phyloP scores from a whole-genome alignment of 37 sponge, comb jelly and placozoan genomes.

The Diacarnus erythraeanus region DNA sequence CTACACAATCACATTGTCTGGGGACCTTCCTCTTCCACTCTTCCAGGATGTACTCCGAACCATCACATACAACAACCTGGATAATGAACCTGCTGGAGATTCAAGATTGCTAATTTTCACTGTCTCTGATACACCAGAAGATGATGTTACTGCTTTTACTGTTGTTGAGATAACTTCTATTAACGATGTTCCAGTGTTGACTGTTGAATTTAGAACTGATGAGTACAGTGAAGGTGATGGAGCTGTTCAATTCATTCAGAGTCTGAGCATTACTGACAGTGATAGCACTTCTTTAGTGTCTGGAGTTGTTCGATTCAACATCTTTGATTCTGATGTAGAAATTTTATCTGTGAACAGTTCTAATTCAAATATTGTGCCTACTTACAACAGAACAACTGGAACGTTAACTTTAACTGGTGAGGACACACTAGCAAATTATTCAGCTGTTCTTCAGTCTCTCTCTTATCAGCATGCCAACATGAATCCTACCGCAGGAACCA shows the following conservation, averaged over 20 bases:
- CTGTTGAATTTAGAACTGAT: neutral
- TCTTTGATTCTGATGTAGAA: slow-evolving; percentile 44
- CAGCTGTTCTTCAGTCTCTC: slow-evolving; percentile 30
- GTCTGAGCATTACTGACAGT: slow-evolving; percentile 37
- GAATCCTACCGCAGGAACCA: slow-evolving; percentile 36
- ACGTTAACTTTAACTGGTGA: slow-evolving; percentile 42
- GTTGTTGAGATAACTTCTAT: slow-evolving; percentile 24
- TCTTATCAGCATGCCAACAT: slow-evolving; percentile 31
- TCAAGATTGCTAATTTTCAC: slow-evolving; percentile 16
- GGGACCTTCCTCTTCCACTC: slow-evolving; percentile 19
- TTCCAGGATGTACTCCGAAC: slow-evolving; percentile 43
- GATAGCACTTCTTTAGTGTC: slow-evolving; percentile 43
- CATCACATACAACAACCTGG: slow-evolving; percentile 67
- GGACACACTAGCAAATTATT: slow-evolving; percentile 43
- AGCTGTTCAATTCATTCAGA: slow-evolving; percentile 4
- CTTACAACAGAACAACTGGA: neutral
- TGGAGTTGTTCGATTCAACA: slow-evolving; percentile 34
- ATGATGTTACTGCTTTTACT: slow-evolving; percentile 8
- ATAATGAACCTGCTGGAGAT: slow-evolving; percentile 44
- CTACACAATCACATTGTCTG: slow-evolving; percentile 33
- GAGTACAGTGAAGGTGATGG: slow-evolving; percentile 57
- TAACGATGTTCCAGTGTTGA: slow-evolving; percentile 50
- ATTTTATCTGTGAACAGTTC: slow-evolving; percentile 32
- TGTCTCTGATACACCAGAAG: slow-evolving; percentile 25
- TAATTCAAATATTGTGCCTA: slow-evolving; percentile 9